Conservation (phyloP, 2,797 vertebrate genomes). For the Macropodus opercularis region DNA sequence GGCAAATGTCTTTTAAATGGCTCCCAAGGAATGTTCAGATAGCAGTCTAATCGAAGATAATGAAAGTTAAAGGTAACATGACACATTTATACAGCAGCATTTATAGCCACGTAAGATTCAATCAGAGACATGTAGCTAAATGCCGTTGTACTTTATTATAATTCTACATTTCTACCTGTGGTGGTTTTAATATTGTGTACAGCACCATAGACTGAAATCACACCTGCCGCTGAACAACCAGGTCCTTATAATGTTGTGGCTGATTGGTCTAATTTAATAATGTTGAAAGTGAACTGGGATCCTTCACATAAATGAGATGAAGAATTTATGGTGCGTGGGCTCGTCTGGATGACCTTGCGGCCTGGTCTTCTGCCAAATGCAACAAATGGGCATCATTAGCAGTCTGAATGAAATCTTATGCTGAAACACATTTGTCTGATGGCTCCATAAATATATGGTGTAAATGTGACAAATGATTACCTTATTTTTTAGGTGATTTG, state of each 20-base stretch:
- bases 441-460: constrained; percentile 48
- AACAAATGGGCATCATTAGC: constrained; percentile 63
- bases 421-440: constrained; percentile 55
- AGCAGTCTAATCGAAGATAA: constrained; percentile 18
- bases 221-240: too few relatives aligned
- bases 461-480: constrained; percentile 44
- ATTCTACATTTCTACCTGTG: too few relatives aligned
- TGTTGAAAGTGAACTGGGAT: constrained; percentile 10
- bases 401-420: constrained; percentile 46
- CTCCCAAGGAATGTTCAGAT: neutral
- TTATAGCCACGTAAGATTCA: constrained; percentile 25
- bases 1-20: neutral
- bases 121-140: constrained; percentile 6
- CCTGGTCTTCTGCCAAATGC: constrained; percentile 55
- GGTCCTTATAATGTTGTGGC: too few relatives aligned
- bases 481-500: constrained; percentile 26
- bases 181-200: too few relatives aligned
- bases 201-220: too few relatives aligned
- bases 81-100: constrained; percentile 11
- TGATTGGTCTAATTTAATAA: neutral
- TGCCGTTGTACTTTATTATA: too few relatives aligned
- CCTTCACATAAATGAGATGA: constrained; percentile 33
- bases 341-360: constrained; percentile 43
- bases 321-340: constrained; percentile 29
- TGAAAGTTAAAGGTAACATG: constrained; percentile 23